Evolutionary conservation across 2,113 vertebrate genomes (phyloP).

Genomic region (Chaenocephalus aceratus): DNA sequence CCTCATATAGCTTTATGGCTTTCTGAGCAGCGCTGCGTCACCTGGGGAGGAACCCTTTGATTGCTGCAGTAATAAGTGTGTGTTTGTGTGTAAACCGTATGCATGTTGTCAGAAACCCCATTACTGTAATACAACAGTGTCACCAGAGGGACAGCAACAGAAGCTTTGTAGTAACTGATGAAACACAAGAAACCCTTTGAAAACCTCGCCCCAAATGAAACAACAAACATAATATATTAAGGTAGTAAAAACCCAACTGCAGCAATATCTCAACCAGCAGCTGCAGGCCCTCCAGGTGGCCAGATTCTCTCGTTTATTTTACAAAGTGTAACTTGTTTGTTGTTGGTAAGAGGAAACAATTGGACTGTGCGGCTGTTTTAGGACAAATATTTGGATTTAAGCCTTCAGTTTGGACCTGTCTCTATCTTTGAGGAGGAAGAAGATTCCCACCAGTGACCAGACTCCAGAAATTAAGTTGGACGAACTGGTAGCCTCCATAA

Average conservation of each 20-base stretch:
- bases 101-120: slow-evolving; percentile 18
- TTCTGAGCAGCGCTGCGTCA: slow-evolving; percentile 25
- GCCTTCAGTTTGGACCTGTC: slow-evolving; percentile 26
- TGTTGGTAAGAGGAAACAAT: slow-evolving; percentile 7
- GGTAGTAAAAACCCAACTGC: not conserved
- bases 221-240: not conserved
- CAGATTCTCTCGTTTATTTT: not conserved
- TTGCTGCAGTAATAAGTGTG: slow-evolving; percentile 11
- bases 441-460: slow-evolving; percentile 25
- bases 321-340: slow-evolving; percentile 15
- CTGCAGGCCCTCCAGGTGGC: not conserved
- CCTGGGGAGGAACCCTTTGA: slow-evolving; percentile 29
- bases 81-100: not conserved
- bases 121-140: slow-evolving; percentile 18
- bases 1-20: slow-evolving; percentile 50
- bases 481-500: slow-evolving; percentile 11
- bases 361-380: slow-evolving; percentile 26
- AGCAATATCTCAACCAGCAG: not conserved
- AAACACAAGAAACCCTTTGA: slow-evolving; percentile 22
- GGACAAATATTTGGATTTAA: slow-evolving; percentile 40
- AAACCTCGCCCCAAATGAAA: not conserved
- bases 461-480: slow-evolving; percentile 35
- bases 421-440: slow-evolving; percentile 40
- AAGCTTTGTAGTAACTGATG: slow-evolving; percentile 8
- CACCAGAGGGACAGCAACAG: not conserved